Percentiles rank a stretch among this genome's conserved stretches.
These are phyloP conservation scores for Apodemus speciosus DNA, from an alignment of 2,113 vertebrate genomes.

Conservation along the genomic window DNA sequence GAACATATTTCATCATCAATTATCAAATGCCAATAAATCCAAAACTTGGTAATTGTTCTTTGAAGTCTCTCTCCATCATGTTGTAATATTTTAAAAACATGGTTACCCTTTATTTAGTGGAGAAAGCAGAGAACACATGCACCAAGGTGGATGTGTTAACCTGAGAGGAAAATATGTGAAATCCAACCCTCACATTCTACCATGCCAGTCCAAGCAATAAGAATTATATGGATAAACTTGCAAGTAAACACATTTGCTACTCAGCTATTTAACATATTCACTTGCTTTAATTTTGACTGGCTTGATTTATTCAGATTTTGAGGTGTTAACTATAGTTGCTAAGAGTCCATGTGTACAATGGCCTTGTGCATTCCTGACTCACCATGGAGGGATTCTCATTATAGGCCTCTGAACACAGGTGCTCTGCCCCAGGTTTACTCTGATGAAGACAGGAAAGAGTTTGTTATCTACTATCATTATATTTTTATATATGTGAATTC, in stretches of 20 bases:
- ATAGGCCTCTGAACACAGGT: too few relatives aligned
- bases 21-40: neutral
- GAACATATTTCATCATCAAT: neutral
- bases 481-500: too few relatives aligned
- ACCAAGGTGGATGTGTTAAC: too few relatives aligned
- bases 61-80: neutral
- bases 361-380: too few relatives aligned
- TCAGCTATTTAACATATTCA: accelerated
- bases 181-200: too few relatives aligned
- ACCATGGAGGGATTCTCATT: too few relatives aligned
- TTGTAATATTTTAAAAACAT: neutral
- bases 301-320: accelerated
- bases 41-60: neutral
- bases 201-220: neutral
- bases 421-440: too few relatives aligned
- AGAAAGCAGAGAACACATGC: neutral
- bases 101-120: too few relatives aligned
- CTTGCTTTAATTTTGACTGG: neutral
- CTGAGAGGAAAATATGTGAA: neutral
- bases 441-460: too few relatives aligned
- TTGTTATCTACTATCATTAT: too few relatives aligned
- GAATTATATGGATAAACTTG: neutral
- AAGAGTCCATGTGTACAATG: neutral
- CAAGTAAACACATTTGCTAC: neutral
- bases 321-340: neutral